Conservation (phyloP, 2,888 invertebrate genomes). For the Drosophila cracens region DNA sequence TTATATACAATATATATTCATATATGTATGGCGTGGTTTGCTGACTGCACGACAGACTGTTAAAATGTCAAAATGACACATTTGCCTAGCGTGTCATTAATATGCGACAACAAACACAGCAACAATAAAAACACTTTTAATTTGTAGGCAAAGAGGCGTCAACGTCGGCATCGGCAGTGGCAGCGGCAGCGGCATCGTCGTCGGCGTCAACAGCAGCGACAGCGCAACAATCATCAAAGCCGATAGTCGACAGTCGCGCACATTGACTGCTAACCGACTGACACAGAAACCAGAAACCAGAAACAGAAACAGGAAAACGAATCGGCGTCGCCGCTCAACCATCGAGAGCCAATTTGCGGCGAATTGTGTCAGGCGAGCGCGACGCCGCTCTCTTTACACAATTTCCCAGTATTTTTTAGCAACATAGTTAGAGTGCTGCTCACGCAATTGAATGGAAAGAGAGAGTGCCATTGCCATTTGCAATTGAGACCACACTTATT, state of each 20-base stretch:
- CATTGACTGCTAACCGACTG: constrained; percentile 76
- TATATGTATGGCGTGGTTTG: constrained; percentile 67
- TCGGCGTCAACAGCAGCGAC: constrained; percentile 6
- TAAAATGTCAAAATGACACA: constrained; percentile 81
- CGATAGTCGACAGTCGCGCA: constrained; percentile 48
- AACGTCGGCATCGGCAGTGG: constrained; percentile 1
- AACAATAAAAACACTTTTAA: constrained; percentile 31
- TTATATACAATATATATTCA: constrained; percentile 10
- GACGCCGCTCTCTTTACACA: constrained; percentile 6
- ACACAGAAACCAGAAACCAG: constrained; percentile 67
- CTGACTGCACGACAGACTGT: constrained; percentile 77
- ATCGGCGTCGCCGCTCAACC: constrained; percentile 19
- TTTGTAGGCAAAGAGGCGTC: constrained; percentile 30
- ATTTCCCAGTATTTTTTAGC: constrained; percentile 64
- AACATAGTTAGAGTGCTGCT: constrained; percentile 13
- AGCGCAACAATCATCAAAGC: constrained; percentile 14
- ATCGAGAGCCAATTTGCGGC: constrained; percentile 40
- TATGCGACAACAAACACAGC: constrained; percentile 56
- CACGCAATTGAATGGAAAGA: constrained; percentile 1
- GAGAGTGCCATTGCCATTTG: constrained; percentile 8
- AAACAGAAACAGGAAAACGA: constrained; percentile 23
- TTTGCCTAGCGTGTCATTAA: constrained; percentile 81
- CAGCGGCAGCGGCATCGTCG: not conserved
- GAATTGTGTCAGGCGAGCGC: constrained; percentile 15
- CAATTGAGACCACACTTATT: constrained; percentile 19